Conservation (phyloP, 2,113 vertebrate genomes). For the Lophura nycthemera region DNA sequence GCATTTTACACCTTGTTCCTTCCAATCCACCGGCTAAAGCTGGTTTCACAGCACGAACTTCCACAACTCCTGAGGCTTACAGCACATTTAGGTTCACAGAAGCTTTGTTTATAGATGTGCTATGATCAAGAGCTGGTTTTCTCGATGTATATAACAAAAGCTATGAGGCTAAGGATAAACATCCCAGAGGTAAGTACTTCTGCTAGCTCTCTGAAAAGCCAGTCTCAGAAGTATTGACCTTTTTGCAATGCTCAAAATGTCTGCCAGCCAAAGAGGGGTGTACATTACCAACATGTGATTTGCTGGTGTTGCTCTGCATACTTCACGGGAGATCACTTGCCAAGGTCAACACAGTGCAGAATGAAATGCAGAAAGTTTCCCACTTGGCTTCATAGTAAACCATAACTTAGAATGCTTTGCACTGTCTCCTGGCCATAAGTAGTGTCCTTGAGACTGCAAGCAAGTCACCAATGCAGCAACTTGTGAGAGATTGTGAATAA, state of each 20-base stretch:
- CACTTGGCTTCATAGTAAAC: neutral
- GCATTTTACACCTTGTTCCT: neutral
- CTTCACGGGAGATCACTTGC: neutral
- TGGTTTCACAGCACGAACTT: neutral
- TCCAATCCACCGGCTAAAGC: neutral
- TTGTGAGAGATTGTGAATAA: neutral
- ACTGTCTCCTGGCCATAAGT: neutral
- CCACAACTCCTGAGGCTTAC: neutral
- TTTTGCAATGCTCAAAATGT: constrained; percentile 54
- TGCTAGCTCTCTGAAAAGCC: neutral
- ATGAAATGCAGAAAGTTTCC: constrained; percentile 8
- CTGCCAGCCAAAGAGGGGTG: constrained; percentile 48
- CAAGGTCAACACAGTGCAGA: constrained; percentile 17
- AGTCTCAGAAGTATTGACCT: constrained; percentile 57
- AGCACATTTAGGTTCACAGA: fast-evolving
- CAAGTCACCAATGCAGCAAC: neutral
- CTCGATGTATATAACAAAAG: neutral
- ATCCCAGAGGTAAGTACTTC: neutral
- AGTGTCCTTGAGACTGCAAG: neutral
- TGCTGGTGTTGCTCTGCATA: constrained; percentile 23
- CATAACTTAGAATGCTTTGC: neutral
- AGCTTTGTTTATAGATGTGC: neutral
- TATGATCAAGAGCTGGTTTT: neutral
- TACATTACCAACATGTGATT: constrained; percentile 58
- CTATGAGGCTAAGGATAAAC: neutral